Evolutionary conservation across 2,113 vertebrate genomes (phyloP), one percentile per base, ranked within the genome.

Genomic region (Psilopsiagon aurifrons): DNA sequence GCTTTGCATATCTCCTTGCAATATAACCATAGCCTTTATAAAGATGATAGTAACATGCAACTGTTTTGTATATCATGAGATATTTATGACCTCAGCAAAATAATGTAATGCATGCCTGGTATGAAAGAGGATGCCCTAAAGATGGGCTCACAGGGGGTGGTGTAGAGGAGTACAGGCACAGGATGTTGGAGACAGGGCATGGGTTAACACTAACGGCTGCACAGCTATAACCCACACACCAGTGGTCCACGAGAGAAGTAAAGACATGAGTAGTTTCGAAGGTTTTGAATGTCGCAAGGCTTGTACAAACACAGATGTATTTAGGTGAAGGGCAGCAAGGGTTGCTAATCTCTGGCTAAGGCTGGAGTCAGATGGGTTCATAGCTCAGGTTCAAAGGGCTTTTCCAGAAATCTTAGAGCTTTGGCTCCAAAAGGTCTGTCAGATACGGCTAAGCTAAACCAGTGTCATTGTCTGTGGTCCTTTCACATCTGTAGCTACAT

Each of bases 11-110:
- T 33, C 64, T 90, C 57, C 10, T 7, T 67, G 25, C 46, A 54
- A 43, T 17, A 33, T 7, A 52, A 47, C 55, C 28, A 41, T 9
- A 39, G 31, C 19, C 71, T 76, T 71, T 54, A 41, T 13, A 37
- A 10, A 39, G 54, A 7, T 5, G 64, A 17, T 4, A 44, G 66
- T 33, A 83, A 67, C 27, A 44, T 0, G 2, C 39, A 81, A 44
- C 23, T 83, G 18, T 73, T 57, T 28, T 59, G 24, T 28, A 28
- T 13, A 29, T 16, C 0, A 0, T n/a, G 55, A 51, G 49, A 33
- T 43, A 74, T 47, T 39, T 47, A 69, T 37, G 49, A 5, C 39
- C 49, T 33, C 16, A 66, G 49, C 23, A 74, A 66, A 63, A 83
- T 23, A 49, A 68, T 46, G 46, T 29, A 44, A 46, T 13, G 16